Evolutionary conservation across 2,888 invertebrate genomes (phyloP).

Genomic region (Rotaria magnacalcarata): DNA sequence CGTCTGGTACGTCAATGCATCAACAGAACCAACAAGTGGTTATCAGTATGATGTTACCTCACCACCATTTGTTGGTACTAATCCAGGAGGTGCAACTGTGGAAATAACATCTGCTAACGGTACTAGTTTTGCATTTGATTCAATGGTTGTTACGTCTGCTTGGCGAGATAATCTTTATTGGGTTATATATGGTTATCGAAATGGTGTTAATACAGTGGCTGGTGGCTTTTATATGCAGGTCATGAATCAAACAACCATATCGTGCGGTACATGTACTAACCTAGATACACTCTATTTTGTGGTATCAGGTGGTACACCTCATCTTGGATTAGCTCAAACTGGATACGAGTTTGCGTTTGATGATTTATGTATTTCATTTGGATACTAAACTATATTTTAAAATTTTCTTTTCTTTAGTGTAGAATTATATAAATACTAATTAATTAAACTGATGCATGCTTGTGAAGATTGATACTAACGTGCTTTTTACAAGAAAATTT

Average conservation of each 20-base stretch:
- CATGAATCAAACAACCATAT: not conserved
- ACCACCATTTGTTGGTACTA: not conserved
- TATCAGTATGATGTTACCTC: not conserved
- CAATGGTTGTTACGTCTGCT: not conserved
- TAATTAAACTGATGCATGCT: too few species aligned
- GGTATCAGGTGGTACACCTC: not conserved
- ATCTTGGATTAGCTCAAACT: not conserved
- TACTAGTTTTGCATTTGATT: not conserved
- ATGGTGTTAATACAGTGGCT: too few species aligned
- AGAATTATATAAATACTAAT: too few species aligned
- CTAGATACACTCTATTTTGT: not conserved
- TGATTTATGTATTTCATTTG: not conserved
- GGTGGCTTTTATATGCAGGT: not conserved
- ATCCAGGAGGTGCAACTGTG: not conserved
- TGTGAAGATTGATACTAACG: too few species aligned
- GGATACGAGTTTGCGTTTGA: not conserved
- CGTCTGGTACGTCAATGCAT: not conserved
- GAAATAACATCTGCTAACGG: not conserved
- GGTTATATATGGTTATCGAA: not conserved
- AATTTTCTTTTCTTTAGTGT: too few species aligned
- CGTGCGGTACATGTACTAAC: not conserved
- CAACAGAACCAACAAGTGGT: not conserved
- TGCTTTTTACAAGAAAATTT: too few species aligned
- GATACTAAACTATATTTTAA: not conserved
- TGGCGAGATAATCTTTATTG: not conserved